These are phyloP conservation scores for Orthonychiurus folsomi DNA, from an alignment of 2,888 invertebrate genomes.

Conservation along the genomic window DNA sequence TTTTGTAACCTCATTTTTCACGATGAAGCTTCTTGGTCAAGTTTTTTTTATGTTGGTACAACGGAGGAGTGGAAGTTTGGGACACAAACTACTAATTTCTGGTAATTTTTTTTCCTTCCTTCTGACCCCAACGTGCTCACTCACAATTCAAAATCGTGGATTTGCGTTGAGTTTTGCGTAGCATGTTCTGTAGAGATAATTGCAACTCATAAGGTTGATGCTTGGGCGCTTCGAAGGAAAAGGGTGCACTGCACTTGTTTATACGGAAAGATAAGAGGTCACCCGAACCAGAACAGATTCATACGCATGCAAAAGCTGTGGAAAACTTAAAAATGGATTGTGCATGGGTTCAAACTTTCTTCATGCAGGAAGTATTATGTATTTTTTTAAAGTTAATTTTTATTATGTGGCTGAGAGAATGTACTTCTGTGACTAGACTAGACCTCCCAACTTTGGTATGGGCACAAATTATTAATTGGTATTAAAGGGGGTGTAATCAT, in stretches of 20 bases:
- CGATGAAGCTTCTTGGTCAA: neutral
- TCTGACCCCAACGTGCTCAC: too few species aligned
- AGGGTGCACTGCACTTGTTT: slow-evolving; percentile 1
- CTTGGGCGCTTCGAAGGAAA: neutral
- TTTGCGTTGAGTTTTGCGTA: too few species aligned
- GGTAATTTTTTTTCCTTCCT: too few species aligned
- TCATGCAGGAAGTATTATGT: neutral
- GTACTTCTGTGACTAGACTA: neutral
- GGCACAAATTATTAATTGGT: too few species aligned
- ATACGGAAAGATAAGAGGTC: neutral
- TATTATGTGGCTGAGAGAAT: neutral
- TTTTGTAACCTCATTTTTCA: neutral
- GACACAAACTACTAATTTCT: neutral
- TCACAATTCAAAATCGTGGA: too few species aligned
- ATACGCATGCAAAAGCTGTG: neutral
- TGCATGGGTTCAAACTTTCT: neutral
- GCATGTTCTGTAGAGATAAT: too few species aligned
- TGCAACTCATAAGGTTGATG: neutral
- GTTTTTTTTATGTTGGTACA: too few species aligned
- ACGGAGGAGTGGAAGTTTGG: neutral
- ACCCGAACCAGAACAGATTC: neutral
- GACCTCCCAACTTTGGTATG: too few species aligned
- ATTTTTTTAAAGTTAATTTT: neutral
- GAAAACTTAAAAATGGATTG: neutral
- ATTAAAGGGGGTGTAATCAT: too few species aligned